Evolutionary conservation across 1,140 invertebrate species (phyloP).

Genomic region (Tyrophagus putrescentiae): DNA sequence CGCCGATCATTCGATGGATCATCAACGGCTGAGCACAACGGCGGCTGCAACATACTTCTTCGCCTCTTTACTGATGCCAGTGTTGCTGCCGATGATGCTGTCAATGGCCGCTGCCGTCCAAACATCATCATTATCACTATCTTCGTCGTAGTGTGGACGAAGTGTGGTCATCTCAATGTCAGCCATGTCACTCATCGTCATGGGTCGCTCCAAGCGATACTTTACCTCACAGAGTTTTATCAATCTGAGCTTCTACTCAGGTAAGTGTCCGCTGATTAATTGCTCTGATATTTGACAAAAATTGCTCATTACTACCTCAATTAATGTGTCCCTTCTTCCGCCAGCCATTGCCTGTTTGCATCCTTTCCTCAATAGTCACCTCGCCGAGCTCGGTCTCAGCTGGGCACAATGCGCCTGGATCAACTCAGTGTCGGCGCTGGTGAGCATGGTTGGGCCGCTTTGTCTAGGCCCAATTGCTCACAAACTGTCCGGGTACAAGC

Average conservation of each 20-base stretch:
- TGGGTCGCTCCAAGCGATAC: slow-evolving; percentile 4
- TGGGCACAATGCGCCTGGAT: slow-evolving; percentile 24
- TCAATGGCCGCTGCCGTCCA: no score
- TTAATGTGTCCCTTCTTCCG: neutral
- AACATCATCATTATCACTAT: no score
- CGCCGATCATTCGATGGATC: no score
- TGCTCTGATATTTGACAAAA: neutral
- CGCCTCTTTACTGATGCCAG: no score
- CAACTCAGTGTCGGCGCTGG: slow-evolving; percentile 24
- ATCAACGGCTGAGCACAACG: no score
- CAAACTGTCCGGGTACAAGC: slow-evolving; percentile 23
- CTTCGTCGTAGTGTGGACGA: no score
- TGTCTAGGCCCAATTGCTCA: slow-evolving; percentile 26
- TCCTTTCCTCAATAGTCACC: slow-evolving; percentile 27
- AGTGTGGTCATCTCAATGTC: neutral
- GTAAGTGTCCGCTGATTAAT: slow-evolving; percentile 6
- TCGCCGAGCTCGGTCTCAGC: slow-evolving; percentile 25
- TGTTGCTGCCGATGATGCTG: no score
- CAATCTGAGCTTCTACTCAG: slow-evolving; percentile 17
- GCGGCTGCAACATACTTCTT: no score
- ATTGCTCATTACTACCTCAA: neutral
- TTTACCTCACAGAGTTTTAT: slow-evolving; percentile 16
- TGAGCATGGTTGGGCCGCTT: slow-evolving; percentile 25
- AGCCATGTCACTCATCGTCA: slow-evolving; percentile 3
- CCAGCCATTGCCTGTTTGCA: slow-evolving; percentile 25